Evolutionary conservation across 2,113 vertebrate genomes (phyloP).

Genomic region (Cettia cetti): DNA sequence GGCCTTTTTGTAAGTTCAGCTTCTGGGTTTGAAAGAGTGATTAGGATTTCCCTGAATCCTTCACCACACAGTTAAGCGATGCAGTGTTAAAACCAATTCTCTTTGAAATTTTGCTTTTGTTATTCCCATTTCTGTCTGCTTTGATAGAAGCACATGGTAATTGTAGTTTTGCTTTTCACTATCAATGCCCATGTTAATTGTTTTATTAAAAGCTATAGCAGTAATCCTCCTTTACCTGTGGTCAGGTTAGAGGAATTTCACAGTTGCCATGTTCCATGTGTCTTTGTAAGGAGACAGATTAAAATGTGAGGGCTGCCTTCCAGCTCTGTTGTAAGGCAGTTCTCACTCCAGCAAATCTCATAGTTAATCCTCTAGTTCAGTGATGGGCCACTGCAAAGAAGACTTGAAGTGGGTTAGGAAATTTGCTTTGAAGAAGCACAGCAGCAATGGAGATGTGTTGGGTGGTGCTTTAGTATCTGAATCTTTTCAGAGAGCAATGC

Average conservation of each 20-base stretch:
- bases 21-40: background rate
- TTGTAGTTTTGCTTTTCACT: background rate
- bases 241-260: background rate
- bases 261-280: background rate
- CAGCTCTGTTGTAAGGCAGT: background rate
- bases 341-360: background rate
- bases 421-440: background rate
- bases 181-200: background rate
- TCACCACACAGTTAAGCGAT: background rate
- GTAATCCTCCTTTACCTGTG: background rate
- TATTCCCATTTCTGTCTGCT: background rate
- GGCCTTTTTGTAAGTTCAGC: background rate
- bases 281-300: background rate
- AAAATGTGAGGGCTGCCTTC: background rate
- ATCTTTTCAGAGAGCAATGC: background rate
- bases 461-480: background rate
- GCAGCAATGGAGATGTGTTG: background rate
- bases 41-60: background rate
- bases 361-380: background rate
- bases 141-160: background rate
- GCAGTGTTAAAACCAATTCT: background rate
- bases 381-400: background rate
- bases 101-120: background rate
- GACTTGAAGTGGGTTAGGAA: background rate
- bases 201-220: background rate